Conservation (phyloP, 2,113 vertebrate species). For the Gnathonemus echidnorhynchus region DNA sequence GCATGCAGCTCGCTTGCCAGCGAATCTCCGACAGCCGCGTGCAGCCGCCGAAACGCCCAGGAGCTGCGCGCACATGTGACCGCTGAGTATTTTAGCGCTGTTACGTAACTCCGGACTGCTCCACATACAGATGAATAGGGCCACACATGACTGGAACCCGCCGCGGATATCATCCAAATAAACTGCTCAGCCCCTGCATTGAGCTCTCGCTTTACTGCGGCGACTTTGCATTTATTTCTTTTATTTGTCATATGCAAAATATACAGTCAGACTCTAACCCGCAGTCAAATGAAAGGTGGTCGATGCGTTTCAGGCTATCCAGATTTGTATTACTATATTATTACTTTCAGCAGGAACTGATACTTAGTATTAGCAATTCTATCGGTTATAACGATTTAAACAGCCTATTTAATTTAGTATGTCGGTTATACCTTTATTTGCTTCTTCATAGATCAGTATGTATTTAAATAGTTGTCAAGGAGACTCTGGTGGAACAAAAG, state of each 20-base stretch:
- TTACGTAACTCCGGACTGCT: conserved; percentile 67
- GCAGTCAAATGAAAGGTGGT: background rate
- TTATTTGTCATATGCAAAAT: background rate
- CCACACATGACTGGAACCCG: conserved; percentile 52
- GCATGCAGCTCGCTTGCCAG: conserved; percentile 47
- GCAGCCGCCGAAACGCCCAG: conserved; percentile 53
- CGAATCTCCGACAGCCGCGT: conserved; percentile 44
- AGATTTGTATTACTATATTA: background rate
- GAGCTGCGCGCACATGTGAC: conserved; percentile 67
- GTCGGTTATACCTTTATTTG: background rate
- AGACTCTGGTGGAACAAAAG: background rate
- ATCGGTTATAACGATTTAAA: background rate
- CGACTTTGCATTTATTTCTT: background rate
- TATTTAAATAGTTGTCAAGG: background rate
- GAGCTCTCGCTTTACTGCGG: background rate
- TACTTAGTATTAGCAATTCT: background rate
- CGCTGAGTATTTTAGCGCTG: conserved; percentile 63
- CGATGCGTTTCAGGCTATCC: background rate
- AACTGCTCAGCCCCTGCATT: conserved; percentile 48
- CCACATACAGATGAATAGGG: conserved; percentile 50
- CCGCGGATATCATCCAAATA: conserved; percentile 38
- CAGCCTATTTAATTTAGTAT: background rate
- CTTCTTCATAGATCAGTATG: background rate
- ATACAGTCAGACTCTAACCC: background rate
- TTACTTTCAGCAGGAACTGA: background rate